Evolutionary conservation across 1,140 invertebrate genomes (phyloP).

Genomic region (Microvelia longipes): DNA sequence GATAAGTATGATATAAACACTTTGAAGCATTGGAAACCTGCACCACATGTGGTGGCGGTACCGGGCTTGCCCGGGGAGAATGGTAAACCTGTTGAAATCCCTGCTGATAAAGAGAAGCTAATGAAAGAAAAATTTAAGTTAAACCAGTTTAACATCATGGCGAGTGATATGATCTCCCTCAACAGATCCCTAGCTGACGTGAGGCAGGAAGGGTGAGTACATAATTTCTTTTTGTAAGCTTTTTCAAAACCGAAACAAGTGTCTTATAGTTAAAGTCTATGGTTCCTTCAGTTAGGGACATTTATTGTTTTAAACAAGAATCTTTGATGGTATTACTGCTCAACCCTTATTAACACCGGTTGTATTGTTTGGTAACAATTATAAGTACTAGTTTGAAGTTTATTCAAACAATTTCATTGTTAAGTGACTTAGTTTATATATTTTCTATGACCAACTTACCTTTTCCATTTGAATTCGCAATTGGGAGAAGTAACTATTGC

Average conservation of each 20-base stretch:
- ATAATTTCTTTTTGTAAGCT: neutral
- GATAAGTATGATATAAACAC: slow-evolving; percentile 33
- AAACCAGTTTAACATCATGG: slow-evolving; percentile 96
- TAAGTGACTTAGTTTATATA: too few relatives aligned
- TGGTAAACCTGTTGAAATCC: slow-evolving; percentile 75
- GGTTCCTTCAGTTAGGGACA: too few relatives aligned
- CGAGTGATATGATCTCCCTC: slow-evolving; percentile 92
- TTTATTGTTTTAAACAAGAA: too few relatives aligned
- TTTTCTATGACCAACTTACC: too few relatives aligned
- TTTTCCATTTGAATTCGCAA: too few relatives aligned
- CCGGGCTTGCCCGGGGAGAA: slow-evolving; percentile 66
- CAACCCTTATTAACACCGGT: too few relatives aligned
- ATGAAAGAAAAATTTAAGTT: slow-evolving; percentile 93
- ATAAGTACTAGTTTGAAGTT: too few relatives aligned
- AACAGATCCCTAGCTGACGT: slow-evolving; percentile 92
- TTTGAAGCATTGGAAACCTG: slow-evolving; percentile 54
- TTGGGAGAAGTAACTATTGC: too few relatives aligned
- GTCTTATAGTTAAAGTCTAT: too few relatives aligned
- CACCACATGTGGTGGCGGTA: slow-evolving; percentile 48
- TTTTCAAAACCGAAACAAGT: neutral
- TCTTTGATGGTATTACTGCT: too few relatives aligned
- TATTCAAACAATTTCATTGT: too few relatives aligned
- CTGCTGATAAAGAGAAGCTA: slow-evolving; percentile 61
- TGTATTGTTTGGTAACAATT: too few relatives aligned
- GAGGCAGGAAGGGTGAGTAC: slow-evolving; percentile 67